Evolutionary conservation across 2,888 invertebrate species (phyloP).

Genomic region (Empis livida): DNA sequence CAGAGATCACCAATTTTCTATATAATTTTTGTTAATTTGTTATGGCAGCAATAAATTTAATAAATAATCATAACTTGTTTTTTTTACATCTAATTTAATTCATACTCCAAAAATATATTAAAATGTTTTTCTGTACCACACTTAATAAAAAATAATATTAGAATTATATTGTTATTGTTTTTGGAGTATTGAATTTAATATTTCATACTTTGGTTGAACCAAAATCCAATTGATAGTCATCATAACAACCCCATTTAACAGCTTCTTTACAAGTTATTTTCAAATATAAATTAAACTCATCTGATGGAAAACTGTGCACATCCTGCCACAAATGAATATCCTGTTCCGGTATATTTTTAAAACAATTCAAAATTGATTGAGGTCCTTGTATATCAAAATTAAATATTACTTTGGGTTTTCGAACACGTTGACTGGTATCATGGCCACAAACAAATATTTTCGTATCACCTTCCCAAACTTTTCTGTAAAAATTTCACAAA

Average conservation of each 20-base stretch:
- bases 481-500: constrained; percentile 12
- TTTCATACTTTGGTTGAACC: no score
- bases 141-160: no score
- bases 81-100: no score
- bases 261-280: constrained; percentile 20
- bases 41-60: no score
- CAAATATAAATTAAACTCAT: constrained; percentile 19
- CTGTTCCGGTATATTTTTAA: background rate
- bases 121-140: no score
- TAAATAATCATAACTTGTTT: no score
- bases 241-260: constrained; percentile 22
- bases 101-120: no score
- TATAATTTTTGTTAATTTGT: no score
- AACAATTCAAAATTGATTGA: constrained; percentile 8
- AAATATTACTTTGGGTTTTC: constrained; percentile 16
- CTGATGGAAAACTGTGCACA: constrained; percentile 13
- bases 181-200: no score
- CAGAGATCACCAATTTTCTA: no score
- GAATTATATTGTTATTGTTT: no score
- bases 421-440: constrained; percentile 14
- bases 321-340: background rate
- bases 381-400: constrained; percentile 20
- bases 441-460: constrained; percentile 22
- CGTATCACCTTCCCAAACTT: constrained; percentile 17
- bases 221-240: constrained; percentile 19